phyloP scores from a whole-genome alignment of 2,888 invertebrate species.

The Eubasilissa splendida region DNA sequence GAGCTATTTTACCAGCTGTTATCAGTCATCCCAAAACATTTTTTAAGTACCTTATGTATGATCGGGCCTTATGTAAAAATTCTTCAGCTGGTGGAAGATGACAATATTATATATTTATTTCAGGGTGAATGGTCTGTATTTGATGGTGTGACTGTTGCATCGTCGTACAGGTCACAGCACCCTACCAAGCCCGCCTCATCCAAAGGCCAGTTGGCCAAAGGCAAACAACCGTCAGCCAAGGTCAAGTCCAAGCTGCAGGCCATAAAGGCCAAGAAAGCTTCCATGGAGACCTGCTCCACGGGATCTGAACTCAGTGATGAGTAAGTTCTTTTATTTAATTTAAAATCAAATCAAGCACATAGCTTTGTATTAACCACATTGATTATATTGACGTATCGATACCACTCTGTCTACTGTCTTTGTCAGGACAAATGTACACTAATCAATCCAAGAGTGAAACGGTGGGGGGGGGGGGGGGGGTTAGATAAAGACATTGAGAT shows the following conservation, averaged over 20 bases:
- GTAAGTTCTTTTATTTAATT: conserved; percentile 43
- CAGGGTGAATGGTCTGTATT: conserved; percentile 57
- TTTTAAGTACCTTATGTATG: no score
- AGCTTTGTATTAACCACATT: not conserved
- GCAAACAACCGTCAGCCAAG: conserved; percentile 55
- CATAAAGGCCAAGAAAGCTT: conserved; percentile 56
- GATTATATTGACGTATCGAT: no score
- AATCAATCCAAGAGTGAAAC: no score
- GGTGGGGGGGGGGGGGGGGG: no score
- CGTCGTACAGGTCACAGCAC: conserved; percentile 41
- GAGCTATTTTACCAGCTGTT: no score
- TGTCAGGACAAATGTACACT: no score
- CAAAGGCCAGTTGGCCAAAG: conserved; percentile 41
- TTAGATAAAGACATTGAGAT: no score
- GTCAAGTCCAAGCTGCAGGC: conserved; percentile 55
- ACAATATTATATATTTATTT: conserved; percentile 17
- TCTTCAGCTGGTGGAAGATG: no score
- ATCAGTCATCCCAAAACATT: no score
- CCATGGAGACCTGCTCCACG: conserved; percentile 55
- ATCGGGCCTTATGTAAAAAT: no score
- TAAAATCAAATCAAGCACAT: no score
- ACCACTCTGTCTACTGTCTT: no score
- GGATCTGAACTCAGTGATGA: conserved; percentile 57
- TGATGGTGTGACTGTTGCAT: conserved; percentile 46
- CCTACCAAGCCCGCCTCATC: conserved; percentile 24